Evolutionary conservation across 2,888 invertebrate species (phyloP), one percentile per base, ranked within the genome.

Genomic region (Papilio gigon): DNA sequence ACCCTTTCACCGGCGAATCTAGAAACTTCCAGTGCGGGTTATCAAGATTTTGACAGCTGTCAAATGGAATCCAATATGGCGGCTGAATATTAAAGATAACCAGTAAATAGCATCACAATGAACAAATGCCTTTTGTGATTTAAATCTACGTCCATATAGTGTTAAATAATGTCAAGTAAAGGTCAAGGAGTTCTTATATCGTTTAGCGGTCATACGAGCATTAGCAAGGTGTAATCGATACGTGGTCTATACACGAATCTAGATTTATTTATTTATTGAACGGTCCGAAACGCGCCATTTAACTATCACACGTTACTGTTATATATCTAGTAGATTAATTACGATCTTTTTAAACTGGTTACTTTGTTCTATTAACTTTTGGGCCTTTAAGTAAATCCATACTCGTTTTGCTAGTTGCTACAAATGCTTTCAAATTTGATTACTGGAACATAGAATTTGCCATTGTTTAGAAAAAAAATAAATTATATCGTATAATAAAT

Each of bases 1-100:
- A 67, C 73, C 77, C 77, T 77, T 77, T 77, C 77, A 76, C 77
- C 72, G 42, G 71, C 66, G 68, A 53, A 72, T 76, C 75, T 75
- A 73, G 76, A 76, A 73, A 71, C 68, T 77, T 77, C 68, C 62
- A 60, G 20, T 44, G 25, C 50, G 67, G 17, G 44, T 35, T 60
- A 60, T 37, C 40, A 65, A 30, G 40, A 60, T 65, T 71, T 70
- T 72, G 72, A 71, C 71, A 73, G 67, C 68, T 71, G 69, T 67
- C 71, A 70, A 64, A 56, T 56, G 47, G 67, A 53, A 67, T 66
- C 68, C 58, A 71, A 71, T 67, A 56, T 65, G 63, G 11, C 12
- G 35, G 25, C 37, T 12, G 25, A 61, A 17, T 42, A 62, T 33
- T 53, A 62, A 44, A 42, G 22, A 37, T 20, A 33, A 33, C 40